Evolutionary conservation across 2,888 invertebrate genomes (phyloP), one percentile per base, ranked within the genome.

Genomic region (Stomorhina lunata): DNA sequence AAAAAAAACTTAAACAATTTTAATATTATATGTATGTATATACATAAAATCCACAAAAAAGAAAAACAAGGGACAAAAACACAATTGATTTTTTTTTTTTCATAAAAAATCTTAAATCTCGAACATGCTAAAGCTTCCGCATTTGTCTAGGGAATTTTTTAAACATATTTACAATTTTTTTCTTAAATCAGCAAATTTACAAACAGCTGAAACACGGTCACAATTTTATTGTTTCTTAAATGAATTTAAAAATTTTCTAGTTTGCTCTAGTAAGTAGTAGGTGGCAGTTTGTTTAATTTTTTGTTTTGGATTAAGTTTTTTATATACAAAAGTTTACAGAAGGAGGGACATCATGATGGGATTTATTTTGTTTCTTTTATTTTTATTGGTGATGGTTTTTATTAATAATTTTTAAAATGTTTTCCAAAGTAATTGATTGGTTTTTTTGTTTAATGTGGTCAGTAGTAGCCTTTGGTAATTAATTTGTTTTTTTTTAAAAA

Each of bases 291-390:
- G 32, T 63, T n/a, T 50, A n/a, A 25, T n/a, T 72, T 53, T 59
- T 66, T 27, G 55, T 45, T 57, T 66, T 29, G 40, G 20, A 34
- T 66, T 50, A 50, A 48, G 20, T 37, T 75, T 76, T 66, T 29
- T 76, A 80, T 72, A 45, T 72, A 80, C 71, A 85, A 71, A 71
- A 45, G 22, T 84, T 76, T 83, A 86, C 86, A 86, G 86, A 86
- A 87, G 89, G 88, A 88, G 90, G 90, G 89, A 90, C 89, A 88
- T 89, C 88, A 90, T 90, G 89, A 87, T 86, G 87, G 87, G 85
- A 81, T 84, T 65, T 69, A 22, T 55, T 45, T 57, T n/a, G 65
- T 17, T 71, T 48, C 17, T 50, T 61, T 63, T 66, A 4, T 55
- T 48, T 40, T 40, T 17, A 50, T 12, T 68, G 5, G 22, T 37